Base-by-base conservation (phyloP, 2,797 vertebrate species). In the Pangasius djambal region DNA sequence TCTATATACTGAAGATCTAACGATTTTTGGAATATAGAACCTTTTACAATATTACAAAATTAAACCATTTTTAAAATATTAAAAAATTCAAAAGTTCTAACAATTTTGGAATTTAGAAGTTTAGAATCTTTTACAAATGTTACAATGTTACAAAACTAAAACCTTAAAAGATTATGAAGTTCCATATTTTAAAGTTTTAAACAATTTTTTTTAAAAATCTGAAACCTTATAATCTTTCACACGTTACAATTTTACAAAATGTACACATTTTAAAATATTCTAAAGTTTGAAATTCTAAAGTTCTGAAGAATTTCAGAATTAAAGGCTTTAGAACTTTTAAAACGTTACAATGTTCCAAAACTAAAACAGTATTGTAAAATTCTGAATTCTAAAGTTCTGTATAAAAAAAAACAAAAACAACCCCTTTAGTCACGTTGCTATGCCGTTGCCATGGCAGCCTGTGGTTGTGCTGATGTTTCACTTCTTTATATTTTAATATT, bases 391-490 rank as follows among this genome's bases (percentile, higher is more conserved):
- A n/a, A 74, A 74, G 13, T 12, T 12, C 1, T 34, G 20, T 31
- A 65, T 10, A n/a, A 31, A 31, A 34, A 34, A 70, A 37, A 75
- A 48, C 40, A 48, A 37, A 72, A 72, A 37, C 40, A 22, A 72
- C 1, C 44, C 4, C 28, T 16, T 28, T 75, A 28, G 37, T 77
- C 20, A 48, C 22, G 4, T 22, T 34, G 50, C 31, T 57, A 59
- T 81, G 78, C 78, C 20, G 79, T 82, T 82, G 31, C 78, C 55
- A 81, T 81, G 52, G 78, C 78, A 81, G 8, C 52, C 18, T 4
- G 9, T 20, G 10, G n/a, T 34, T 61, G 79, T 82, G 79, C 55
- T 82, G 78, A 57, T 57, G 55, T 82, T 82, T 59, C 34, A 37
- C 79, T 25, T 59, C 55, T 61, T 61, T 81, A 55, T 4, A 10